Percentiles rank a stretch among this genome's conserved stretches.
Conservation (phyloP, 2,797 vertebrate genomes). For the Poeciliopsis turneri region DNA sequence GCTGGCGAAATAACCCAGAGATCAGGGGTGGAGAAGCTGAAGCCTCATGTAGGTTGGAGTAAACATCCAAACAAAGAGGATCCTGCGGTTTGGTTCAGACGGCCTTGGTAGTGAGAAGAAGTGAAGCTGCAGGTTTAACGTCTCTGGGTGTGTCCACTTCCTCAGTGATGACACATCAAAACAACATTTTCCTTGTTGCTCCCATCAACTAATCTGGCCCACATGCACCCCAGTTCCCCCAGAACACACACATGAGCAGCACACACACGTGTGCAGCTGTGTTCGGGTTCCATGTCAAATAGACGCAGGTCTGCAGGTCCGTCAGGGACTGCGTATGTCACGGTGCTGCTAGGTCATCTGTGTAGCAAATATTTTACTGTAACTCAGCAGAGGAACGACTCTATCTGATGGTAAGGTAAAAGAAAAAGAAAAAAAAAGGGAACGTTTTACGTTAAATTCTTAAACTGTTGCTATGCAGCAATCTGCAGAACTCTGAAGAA, state of each 20-base stretch:
- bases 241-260: slow-evolving; percentile 2
- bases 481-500: not conserved
- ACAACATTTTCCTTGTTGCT: slow-evolving; percentile 12
- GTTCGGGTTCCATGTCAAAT: not conserved
- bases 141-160: slow-evolving; percentile 32
- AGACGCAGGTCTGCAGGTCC: not conserved
- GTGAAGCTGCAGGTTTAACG: not conserved
- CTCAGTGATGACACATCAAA: slow-evolving; percentile 36
- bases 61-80: not conserved
- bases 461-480: not conserved
- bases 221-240: slow-evolving; percentile 20
- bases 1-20: slow-evolving; percentile 17
- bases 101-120: not conserved
- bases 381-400: slow-evolving; percentile 1
- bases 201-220: slow-evolving; percentile 5
- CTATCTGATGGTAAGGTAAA: not conserved
- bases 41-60: not conserved
- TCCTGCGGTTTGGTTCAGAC: not conserved
- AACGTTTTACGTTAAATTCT: not conserved
- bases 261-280: not conserved
- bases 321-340: not conserved
- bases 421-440: not conserved
- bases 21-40: not conserved
- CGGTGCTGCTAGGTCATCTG: not conserved
- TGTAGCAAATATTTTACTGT: not conserved